Evolutionary conservation across 2,888 invertebrate species (phyloP), one percentile per base, ranked within the genome.

Genomic region (Ephialtes manifestator): DNA sequence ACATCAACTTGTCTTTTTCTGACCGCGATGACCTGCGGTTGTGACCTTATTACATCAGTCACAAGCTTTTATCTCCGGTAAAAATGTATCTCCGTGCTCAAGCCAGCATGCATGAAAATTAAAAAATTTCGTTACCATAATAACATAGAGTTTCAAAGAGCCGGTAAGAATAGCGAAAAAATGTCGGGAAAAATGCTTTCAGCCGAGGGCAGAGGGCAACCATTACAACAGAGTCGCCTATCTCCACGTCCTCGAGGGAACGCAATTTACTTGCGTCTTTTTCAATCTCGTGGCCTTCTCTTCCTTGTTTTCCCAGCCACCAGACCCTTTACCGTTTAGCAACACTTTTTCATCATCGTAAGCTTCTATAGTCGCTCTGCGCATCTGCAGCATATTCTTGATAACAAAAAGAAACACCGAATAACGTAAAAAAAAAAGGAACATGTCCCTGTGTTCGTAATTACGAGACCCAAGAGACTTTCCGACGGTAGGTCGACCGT

Each of bases 221-320:
- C 55, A 67, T 20, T 24, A 70, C 53, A 43, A 63, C 67, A 8
- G n/a, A 35, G n/a, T 35, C 31, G 35, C 63, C 63, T 39, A 39
- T 18, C 39, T 65, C 10, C 39, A 72, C 35, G 18, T 68, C 39
- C 81, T 46, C 68, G 43, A 74, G 81, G 63, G 60, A 84, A 81
- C 72, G 81, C 81, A 81, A 78, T 84, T 84, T 81, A 53, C 84
- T 68, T 53, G 78, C 77, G 77, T 74, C 77, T 78, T 74, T 84
- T 78, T 81, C 77, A 78, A 84, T 81, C 35, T 58, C 55, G 15
- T 7, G 71, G 35, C 46, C 72, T 58, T 72, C 72, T 60, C 11
- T 5, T 46, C 28, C 28, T 39, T 43, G 20, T 4, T 53, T 55
- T 55, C 51, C 72, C 24, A 35, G 11, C 20, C 55, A 13, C 13